phyloP scores from a whole-genome alignment of 1,140 invertebrate genomes.

The Radopholus similis region DNA sequence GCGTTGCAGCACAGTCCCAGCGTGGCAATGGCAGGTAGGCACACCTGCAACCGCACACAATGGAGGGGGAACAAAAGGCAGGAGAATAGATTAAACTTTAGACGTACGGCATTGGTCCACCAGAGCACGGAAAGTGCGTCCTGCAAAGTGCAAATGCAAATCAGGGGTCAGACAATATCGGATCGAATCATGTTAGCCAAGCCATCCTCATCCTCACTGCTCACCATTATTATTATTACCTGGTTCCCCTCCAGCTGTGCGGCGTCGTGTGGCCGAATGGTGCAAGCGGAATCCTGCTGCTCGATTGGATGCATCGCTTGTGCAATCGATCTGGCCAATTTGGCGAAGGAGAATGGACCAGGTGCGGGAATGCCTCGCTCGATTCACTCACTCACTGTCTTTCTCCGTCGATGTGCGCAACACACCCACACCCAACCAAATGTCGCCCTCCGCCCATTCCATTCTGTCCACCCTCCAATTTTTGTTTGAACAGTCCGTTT shows the following conservation, averaged over 20 bases:
- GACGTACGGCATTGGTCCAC: slow-evolving; percentile 58
- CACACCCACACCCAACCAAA: not conserved
- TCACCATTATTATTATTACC: not conserved
- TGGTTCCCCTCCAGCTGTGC: not conserved
- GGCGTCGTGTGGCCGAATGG: not conserved
- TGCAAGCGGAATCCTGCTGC: not conserved
- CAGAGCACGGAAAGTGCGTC: slow-evolving; percentile 50
- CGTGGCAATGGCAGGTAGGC: slow-evolving; percentile 42
- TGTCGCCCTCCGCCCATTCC: not conserved
- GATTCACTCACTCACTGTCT: too few species aligned
- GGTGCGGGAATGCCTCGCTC: not conserved
- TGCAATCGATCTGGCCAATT: not conserved
- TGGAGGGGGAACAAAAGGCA: not conserved
- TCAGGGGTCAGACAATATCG: too few species aligned
- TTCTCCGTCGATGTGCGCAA: too few species aligned
- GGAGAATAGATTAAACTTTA: not conserved
- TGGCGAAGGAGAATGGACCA: not conserved
- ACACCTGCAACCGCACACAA: not conserved
- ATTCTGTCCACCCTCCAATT: not conserved
- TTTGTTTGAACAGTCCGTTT: slow-evolving; percentile 2
- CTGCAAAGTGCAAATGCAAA: slow-evolving; percentile 18
- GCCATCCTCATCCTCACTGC: too few species aligned
- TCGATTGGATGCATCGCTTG: not conserved
- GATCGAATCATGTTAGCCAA: too few species aligned
- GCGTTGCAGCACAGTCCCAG: slow-evolving; percentile 53